Percentiles rank a stretch among this genome's conserved stretches.
Evolutionary conservation across 2,888 invertebrate species (phyloP).

Genomic region (Lomographa bimaculata): DNA sequence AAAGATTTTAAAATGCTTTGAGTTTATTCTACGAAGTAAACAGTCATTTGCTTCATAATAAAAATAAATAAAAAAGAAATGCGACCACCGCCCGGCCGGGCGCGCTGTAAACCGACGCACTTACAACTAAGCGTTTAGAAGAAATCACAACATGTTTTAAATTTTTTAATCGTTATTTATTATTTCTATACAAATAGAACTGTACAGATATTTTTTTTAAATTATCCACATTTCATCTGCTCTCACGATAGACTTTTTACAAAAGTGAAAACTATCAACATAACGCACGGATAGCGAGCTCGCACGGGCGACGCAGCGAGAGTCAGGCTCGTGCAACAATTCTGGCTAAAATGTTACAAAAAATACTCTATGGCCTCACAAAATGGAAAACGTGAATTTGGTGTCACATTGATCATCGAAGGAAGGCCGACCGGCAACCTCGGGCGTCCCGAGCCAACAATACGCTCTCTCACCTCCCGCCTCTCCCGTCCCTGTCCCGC

Average conservation of each 20-base stretch:
- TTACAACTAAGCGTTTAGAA: conserved; percentile 66
- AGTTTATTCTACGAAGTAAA: conserved; percentile 81
- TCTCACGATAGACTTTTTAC: conserved; percentile 83
- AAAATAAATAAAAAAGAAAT: conserved; percentile 73
- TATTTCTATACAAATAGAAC: conserved; percentile 85
- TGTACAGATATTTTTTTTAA: conserved; percentile 85
- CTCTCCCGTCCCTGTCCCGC: too few species aligned
- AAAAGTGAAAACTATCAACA: conserved; percentile 84
- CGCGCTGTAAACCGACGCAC: conserved; percentile 51
- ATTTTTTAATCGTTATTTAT: conserved; percentile 83
- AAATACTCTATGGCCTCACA: conserved; percentile 50
- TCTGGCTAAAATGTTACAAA: conserved; percentile 34
- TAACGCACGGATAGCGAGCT: conserved; percentile 61
- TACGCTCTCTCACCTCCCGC: conserved; percentile 23
- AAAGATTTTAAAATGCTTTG: conserved; percentile 60
- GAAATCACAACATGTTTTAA: conserved; percentile 80
- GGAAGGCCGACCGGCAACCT: conserved; percentile 47
- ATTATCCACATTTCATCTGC: conserved; percentile 79
- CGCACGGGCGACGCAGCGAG: conserved; percentile 22
- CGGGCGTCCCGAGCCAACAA: conserved; percentile 18
- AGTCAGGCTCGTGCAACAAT: conserved; percentile 27
- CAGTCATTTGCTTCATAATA: conserved; percentile 73
- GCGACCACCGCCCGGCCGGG: conserved; percentile 52
- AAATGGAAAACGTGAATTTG: conserved; percentile 49
- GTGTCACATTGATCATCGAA: conserved; percentile 42